Evolutionary conservation across 2,797 vertebrate genomes (phyloP).

Genomic region (Lacerta agilis): DNA sequence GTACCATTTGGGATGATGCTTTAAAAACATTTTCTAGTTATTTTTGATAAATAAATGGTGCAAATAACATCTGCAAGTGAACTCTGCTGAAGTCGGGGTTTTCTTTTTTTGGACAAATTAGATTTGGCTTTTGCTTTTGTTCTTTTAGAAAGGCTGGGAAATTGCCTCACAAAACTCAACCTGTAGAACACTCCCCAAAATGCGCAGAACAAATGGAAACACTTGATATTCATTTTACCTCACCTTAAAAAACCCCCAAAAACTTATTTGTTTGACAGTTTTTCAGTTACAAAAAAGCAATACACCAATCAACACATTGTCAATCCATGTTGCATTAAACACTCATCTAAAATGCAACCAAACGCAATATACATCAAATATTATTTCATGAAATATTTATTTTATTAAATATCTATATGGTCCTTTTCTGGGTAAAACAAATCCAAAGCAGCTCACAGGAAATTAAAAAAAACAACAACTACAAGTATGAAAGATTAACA

Average conservation of each 20-base stretch:
- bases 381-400: too few species aligned
- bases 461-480: too few species aligned
- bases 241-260: not conserved
- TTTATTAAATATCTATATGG: too few species aligned
- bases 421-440: too few species aligned
- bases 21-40: constrained; percentile 79
- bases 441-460: too few species aligned
- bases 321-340: too few species aligned
- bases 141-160: constrained; percentile 68
- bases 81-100: constrained; percentile 69
- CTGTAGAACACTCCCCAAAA: constrained; percentile 56
- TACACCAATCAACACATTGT: too few species aligned
- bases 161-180: constrained; percentile 67
- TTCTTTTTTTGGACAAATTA: constrained; percentile 56
- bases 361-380: too few species aligned
- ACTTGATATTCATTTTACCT: constrained; percentile 25
- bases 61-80: constrained; percentile 76
- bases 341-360: too few species aligned
- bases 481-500: too few species aligned
- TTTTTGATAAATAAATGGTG: constrained; percentile 79
- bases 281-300: too few species aligned
- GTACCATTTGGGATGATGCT: constrained; percentile 73
- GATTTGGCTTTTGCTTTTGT: constrained; percentile 44
- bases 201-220: constrained; percentile 37
- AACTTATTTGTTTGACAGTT: not conserved